Conservation (phyloP, 2,113 vertebrate species). For the Gobiocypris rarus region DNA sequence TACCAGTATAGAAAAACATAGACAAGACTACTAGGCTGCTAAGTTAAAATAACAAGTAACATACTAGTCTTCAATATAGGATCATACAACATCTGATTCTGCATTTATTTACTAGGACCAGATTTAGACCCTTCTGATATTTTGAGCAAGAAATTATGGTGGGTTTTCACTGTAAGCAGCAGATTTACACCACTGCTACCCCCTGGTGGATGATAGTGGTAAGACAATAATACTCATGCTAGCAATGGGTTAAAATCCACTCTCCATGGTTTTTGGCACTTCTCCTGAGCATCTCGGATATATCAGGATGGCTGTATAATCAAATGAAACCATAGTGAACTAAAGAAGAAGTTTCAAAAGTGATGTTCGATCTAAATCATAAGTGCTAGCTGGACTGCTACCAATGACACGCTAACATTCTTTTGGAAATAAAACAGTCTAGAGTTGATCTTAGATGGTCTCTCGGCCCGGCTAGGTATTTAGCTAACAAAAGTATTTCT, state of each 20-base stretch:
- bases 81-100: neutral
- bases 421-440: neutral
- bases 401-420: neutral
- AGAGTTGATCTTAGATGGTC: neutral
- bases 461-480: neutral
- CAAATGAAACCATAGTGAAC: neutral
- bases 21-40: neutral
- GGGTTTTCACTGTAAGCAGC: neutral
- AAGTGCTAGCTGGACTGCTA: neutral
- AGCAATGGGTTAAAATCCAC: neutral
- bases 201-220: conserved; percentile 59
- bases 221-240: conserved; percentile 53
- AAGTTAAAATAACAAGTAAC: neutral
- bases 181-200: conserved; percentile 48
- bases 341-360: neutral
- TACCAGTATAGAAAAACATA: neutral
- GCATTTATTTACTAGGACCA: neutral
- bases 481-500: neutral
- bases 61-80: neutral
- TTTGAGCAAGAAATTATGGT: conserved; percentile 1
- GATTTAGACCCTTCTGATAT: neutral
- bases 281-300: neutral
- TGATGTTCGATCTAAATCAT: neutral
- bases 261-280: too few relatives aligned
- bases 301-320: neutral